A percentile compares a stretch with the other conserved stretches of the same genome.
Conservation (phyloP, 2,797 vertebrate genomes). For the Orestias chungarensis region DNA sequence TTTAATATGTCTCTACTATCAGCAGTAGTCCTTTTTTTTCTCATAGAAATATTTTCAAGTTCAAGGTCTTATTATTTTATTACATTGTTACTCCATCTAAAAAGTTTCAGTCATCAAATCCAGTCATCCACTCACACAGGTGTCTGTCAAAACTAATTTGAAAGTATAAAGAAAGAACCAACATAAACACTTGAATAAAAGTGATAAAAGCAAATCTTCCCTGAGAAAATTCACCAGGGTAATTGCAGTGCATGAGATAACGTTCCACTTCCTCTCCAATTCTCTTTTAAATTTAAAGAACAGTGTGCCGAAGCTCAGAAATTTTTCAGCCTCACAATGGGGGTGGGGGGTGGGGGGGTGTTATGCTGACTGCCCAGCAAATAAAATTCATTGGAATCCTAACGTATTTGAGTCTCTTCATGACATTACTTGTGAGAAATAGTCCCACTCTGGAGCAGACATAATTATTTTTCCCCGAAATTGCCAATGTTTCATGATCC, state of each 20-base stretch:
- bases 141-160: conserved; percentile 9
- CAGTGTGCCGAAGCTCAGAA: conserved; percentile 26
- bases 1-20: conserved; percentile 6
- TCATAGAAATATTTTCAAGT: not conserved
- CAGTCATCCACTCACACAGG: conserved; percentile 24
- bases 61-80: not conserved
- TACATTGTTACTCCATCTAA: not conserved
- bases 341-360: conserved; percentile 41
- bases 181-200: conserved; percentile 57
- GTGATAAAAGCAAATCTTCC: conserved; percentile 53
- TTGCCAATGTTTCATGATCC: conserved; percentile 60
- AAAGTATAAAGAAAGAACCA: conserved; percentile 13
- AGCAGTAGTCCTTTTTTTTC: conserved; percentile 3
- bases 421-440: conserved; percentile 67
- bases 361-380: conserved; percentile 61
- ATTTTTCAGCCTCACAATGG: conserved; percentile 17
- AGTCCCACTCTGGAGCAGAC: conserved; percentile 53
- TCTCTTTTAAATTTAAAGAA: conserved; percentile 49
- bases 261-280: conserved; percentile 32
- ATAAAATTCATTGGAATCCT: conserved; percentile 72
- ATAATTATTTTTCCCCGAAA: conserved; percentile 63
- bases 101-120: not conserved
- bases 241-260: conserved; percentile 55
- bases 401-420: conserved; percentile 62
- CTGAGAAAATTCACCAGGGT: conserved; percentile 39